Evolutionary conservation across 2,888 invertebrate genomes (phyloP).

Genomic region (Orchestes rusci): DNA sequence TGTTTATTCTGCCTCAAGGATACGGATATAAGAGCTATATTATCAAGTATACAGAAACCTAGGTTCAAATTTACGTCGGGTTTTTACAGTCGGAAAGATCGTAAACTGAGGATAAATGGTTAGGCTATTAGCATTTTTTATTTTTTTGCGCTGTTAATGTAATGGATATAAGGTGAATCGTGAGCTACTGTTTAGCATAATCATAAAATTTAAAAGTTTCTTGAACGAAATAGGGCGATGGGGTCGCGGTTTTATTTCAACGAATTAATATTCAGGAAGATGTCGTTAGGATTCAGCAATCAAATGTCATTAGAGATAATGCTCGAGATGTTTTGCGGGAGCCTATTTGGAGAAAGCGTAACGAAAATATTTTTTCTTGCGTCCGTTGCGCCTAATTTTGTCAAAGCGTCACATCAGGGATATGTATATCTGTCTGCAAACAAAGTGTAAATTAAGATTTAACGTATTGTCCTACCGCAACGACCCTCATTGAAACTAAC

Average conservation of each 20-base stretch:
- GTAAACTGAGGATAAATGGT: slow-evolving; percentile 20
- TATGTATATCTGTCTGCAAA: slow-evolving; percentile 14
- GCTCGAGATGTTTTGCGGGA: slow-evolving; percentile 27
- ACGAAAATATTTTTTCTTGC: too few species aligned
- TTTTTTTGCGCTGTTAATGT: slow-evolving; percentile 21
- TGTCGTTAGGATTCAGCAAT: slow-evolving; percentile 26
- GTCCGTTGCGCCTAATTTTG: slow-evolving; percentile 2
- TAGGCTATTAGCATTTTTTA: slow-evolving; percentile 20
- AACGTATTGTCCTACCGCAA: slow-evolving; percentile 18
- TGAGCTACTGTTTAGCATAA: slow-evolving; percentile 25
- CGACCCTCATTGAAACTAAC: slow-evolving; percentile 7
- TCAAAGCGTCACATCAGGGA: slow-evolving; percentile 16
- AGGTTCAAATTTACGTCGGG: slow-evolving; percentile 15
- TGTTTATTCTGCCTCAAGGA: too few species aligned
- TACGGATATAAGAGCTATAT: too few species aligned
- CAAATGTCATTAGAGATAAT: slow-evolving; percentile 28
- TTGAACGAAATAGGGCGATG: slow-evolving; percentile 14
- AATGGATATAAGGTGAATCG: slow-evolving; percentile 24
- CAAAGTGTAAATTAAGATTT: slow-evolving; percentile 11
- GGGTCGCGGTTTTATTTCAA: slow-evolving; percentile 23
- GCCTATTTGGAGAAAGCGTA: too few species aligned
- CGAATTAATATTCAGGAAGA: slow-evolving; percentile 30
- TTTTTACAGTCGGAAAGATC: slow-evolving; percentile 14
- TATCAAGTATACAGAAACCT: too few species aligned
- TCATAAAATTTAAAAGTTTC: slow-evolving; percentile 21